Evolutionary conservation across 2,888 invertebrate genomes (phyloP).

Genomic region (Falcaria lacertinaria): DNA sequence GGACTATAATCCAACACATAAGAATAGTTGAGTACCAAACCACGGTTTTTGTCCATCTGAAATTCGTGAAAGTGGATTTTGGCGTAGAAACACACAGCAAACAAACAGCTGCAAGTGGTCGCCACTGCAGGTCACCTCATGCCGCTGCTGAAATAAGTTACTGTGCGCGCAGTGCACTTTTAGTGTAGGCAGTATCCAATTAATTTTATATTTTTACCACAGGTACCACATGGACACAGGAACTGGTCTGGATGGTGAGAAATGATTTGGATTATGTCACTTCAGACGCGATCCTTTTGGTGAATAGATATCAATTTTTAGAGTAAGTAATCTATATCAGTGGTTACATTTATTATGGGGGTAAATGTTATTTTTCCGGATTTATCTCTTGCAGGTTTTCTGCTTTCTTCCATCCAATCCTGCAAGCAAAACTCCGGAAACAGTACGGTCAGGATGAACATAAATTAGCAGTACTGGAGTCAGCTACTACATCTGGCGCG

Average conservation of each 20-base stretch:
- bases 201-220: neutral
- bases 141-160: no score
- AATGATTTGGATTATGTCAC: conserved; percentile 83
- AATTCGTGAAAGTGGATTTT: no score
- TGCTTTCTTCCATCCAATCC: conserved; percentile 8
- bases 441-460: neutral
- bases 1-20: no score
- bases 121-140: no score
- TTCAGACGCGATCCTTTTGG: conserved; percentile 71
- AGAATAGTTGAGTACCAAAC: no score
- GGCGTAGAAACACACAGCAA: no score
- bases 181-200: no score
- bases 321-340: conserved; percentile 76
- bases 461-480: neutral
- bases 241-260: conserved; percentile 57
- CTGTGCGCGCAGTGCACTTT: no score
- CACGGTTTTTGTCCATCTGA: no score
- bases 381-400: conserved; percentile 8
- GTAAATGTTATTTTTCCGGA: no score
- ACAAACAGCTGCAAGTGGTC: no score
- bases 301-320: conserved; percentile 83
- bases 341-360: no score
- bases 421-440: conserved; percentile 8
- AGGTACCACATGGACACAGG: conserved; percentile 10
- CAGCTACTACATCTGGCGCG: neutral